A percentile compares a stretch with the other conserved stretches of the same genome.
phyloP scores from a whole-genome alignment of 2,888 invertebrate genomes.

The Philonicus albiceps region DNA sequence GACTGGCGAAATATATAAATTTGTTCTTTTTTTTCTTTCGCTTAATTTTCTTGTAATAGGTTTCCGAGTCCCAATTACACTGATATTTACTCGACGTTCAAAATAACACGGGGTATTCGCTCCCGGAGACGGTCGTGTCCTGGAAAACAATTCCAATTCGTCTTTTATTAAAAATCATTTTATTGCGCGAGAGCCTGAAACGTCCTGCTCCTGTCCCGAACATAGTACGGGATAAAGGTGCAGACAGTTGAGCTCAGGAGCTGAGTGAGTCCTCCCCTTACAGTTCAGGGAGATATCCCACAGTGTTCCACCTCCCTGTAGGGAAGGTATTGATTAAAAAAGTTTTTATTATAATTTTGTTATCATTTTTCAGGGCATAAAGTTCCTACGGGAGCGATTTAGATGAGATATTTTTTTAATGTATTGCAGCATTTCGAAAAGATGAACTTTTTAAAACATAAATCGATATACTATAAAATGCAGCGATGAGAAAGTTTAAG shows the following conservation, averaged over 20 bases:
- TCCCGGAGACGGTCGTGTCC: not conserved
- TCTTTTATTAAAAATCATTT: conserved; percentile 36
- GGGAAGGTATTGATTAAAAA: conserved; percentile 6
- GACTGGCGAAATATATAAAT: not conserved
- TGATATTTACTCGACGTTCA: conserved; percentile 18
- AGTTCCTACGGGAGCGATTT: not conserved
- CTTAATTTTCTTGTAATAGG: conserved; percentile 34
- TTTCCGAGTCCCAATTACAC: conserved; percentile 24
- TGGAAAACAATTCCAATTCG: conserved; percentile 25
- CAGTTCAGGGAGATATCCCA: not conserved
- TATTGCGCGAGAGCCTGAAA: not conserved
- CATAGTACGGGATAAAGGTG: not conserved
- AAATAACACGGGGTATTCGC: not conserved
- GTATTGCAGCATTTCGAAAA: not conserved
- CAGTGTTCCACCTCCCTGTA: not conserved
- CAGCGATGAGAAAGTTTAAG: too few species aligned
- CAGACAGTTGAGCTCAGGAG: not conserved
- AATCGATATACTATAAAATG: too few species aligned
- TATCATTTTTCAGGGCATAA: not conserved
- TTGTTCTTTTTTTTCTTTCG: not conserved
- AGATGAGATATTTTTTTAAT: not conserved
- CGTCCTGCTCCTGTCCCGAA: not conserved
- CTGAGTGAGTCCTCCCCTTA: not conserved
- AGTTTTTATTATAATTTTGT: conserved; percentile 30
- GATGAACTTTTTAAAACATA: too few species aligned